Base-by-base conservation (phyloP, 1,140 invertebrate genomes). In the Diachasmimorpha longicaudata region DNA sequence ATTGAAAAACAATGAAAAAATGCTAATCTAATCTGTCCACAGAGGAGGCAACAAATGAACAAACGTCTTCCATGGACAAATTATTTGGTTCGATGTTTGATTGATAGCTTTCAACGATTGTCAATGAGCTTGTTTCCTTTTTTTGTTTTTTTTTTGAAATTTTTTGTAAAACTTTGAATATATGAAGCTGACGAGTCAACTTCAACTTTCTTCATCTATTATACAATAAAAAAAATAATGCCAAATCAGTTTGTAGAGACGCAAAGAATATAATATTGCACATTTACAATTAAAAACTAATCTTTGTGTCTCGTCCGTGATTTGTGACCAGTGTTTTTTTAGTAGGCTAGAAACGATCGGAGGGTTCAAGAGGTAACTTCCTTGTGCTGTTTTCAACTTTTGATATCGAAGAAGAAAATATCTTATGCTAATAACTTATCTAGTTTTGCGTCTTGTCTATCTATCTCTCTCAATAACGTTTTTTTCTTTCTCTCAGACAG, bases 31-130 rank as follows among this genome's bases (percentile, higher is more conserved):
- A 82, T 83, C 70, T 80, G 79, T 80, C 76, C 9, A 71, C 37
- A 74, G 76, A 81, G 76, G 80, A 85, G 78, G 77, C 42, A 21
- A 72, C 37, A 42, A 63, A 48, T 74, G 13, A 66, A 52, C 25
- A 31, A 3, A 52, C 82, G 21, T 85, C 79, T 71, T 82, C 79
- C 52, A 73, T 73, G 25, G 55, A 82, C 81, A 82, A 78, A 84
- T 82, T 77, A 31, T 21, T 70, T 70, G 74, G 70, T 85, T 86
- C 83, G 81, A 85, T 85, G 83, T 87, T 83, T 81, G 82, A 84
- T 86, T 37, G 63, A 77, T 73, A 80, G 70, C 63, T 69, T 72
- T 81, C 19, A 68, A 84, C 79, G 83, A 86, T 87, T 86, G 82
- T 86, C 83, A 80, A 77, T 83, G 72, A 82, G 79, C 80, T 74